A percentile compares a stretch with the other conserved stretches of the same genome.
Evolutionary conservation across 1,140 invertebrate genomes (phyloP).

Genomic region (Drosophila santomea): DNA sequence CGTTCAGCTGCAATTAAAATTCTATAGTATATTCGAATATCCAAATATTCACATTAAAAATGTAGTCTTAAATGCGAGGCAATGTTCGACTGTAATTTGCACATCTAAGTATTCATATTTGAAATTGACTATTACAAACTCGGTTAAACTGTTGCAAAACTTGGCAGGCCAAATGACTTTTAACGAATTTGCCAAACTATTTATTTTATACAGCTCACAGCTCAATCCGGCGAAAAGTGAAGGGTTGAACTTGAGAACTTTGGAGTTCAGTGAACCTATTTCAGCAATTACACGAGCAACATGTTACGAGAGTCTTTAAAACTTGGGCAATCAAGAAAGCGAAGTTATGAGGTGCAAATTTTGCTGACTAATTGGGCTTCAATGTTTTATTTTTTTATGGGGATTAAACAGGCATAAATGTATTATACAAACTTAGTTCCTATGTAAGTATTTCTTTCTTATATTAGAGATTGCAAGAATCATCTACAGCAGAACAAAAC

Average conservation of each 20-base stretch:
- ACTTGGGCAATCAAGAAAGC: conserved; percentile 24
- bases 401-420: too few relatives aligned
- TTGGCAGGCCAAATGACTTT: conserved; percentile 25
- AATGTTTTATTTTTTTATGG: too few relatives aligned
- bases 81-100: conserved; percentile 7
- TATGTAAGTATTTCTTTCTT: too few relatives aligned
- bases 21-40: too few relatives aligned
- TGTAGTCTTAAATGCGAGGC: not conserved
- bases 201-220: conserved; percentile 20
- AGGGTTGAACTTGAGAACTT: conserved; percentile 17
- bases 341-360: conserved; percentile 3
- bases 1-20: too few relatives aligned
- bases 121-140: conserved; percentile 7
- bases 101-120: conserved; percentile 14
- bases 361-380: conserved; percentile 26
- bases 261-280: conserved; percentile 54
- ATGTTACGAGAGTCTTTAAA: conserved; percentile 28
- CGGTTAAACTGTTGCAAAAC: conserved; percentile 50
- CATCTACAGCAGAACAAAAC: not conserved
- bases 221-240: conserved; percentile 21
- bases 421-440: too few relatives aligned
- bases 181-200: conserved; percentile 52
- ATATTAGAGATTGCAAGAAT: too few relatives aligned
- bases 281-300: conserved; percentile 33
- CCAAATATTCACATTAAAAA: not conserved